Percentiles rank a stretch among this genome's conserved stretches.
These are phyloP conservation scores for Sebastes miniatus DNA, from an alignment of 2,797 vertebrate genomes.

Conservation along the genomic window DNA sequence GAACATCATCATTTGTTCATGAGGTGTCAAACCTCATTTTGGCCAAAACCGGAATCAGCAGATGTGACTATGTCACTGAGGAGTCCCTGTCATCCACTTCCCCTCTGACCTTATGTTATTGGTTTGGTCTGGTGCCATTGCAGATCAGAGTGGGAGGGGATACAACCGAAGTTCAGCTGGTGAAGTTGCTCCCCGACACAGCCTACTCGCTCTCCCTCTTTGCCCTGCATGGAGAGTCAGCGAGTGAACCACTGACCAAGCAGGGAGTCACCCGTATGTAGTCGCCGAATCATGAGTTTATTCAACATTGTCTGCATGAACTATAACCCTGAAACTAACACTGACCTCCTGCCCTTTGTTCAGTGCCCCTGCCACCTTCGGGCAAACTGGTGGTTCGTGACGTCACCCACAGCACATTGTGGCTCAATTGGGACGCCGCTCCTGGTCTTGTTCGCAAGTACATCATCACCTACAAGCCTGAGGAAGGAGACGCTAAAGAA, in stretches of 20 bases:
- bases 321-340: neutral
- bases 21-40: conserved; percentile 63
- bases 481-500: conserved; percentile 88
- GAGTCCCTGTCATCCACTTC: conserved; percentile 13
- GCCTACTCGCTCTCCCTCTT: conserved; percentile 90
- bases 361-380: conserved; percentile 89
- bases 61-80: conserved; percentile 40
- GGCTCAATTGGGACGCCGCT: conserved; percentile 89
- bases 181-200: conserved; percentile 89
- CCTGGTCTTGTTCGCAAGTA: conserved; percentile 92
- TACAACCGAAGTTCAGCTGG: conserved; percentile 88
- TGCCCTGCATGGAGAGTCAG: conserved; percentile 84
- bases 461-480: conserved; percentile 88
- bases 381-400: conserved; percentile 89
- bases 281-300: neutral
- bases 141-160: conserved; percentile 86
- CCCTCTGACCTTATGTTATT: conserved; percentile 38
- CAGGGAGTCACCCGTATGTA: conserved; percentile 94
- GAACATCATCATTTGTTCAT: conserved; percentile 58
- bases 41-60: conserved; percentile 47
- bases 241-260: conserved; percentile 88
- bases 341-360: conserved; percentile 19
- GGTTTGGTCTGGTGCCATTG: conserved; percentile 37
- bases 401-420: conserved; percentile 93
- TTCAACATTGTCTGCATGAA: neutral